phyloP scores from a whole-genome alignment of 2,113 vertebrate species.

The Falco punctatus region DNA sequence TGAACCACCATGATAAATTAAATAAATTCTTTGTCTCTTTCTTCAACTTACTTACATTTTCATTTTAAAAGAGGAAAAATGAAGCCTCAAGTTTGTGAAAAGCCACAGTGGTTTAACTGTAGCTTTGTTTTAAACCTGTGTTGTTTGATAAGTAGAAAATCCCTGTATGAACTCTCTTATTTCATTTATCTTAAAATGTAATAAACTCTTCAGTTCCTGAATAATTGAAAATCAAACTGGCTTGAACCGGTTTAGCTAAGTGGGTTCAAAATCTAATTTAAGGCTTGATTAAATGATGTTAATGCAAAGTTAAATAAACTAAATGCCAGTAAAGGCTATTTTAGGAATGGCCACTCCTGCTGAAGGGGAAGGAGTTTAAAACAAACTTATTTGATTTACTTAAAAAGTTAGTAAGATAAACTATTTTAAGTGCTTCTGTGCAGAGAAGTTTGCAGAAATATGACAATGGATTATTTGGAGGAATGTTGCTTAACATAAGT shows the following conservation, averaged over 20 bases:
- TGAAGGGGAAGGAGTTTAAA: constrained; percentile 11
- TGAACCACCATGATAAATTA: background rate
- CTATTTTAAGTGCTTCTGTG: constrained; percentile 35
- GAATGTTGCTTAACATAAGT: background rate
- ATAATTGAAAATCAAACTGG: background rate
- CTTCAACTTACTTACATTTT: background rate
- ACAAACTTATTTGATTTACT: constrained; percentile 37
- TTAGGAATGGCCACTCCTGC: constrained; percentile 2
- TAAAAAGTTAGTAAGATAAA: constrained; percentile 38
- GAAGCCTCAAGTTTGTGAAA: background rate
- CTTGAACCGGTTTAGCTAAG: background rate
- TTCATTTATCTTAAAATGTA: background rate
- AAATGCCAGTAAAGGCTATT: constrained; percentile 20
- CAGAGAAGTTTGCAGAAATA: background rate
- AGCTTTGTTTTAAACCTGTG: background rate
- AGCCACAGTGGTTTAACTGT: background rate
- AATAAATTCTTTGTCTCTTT: background rate
- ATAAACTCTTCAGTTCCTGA: background rate
- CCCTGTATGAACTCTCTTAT: background rate
- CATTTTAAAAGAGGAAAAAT: background rate
- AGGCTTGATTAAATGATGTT: constrained; percentile 43
- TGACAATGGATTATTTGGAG: background rate
- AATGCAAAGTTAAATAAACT: constrained; percentile 32
- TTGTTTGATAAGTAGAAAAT: constrained; percentile 11
- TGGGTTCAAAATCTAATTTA: constrained; percentile 41